phyloP scores from a whole-genome alignment of 2,113 vertebrate genomes.

The Microcebus jonahi region DNA sequence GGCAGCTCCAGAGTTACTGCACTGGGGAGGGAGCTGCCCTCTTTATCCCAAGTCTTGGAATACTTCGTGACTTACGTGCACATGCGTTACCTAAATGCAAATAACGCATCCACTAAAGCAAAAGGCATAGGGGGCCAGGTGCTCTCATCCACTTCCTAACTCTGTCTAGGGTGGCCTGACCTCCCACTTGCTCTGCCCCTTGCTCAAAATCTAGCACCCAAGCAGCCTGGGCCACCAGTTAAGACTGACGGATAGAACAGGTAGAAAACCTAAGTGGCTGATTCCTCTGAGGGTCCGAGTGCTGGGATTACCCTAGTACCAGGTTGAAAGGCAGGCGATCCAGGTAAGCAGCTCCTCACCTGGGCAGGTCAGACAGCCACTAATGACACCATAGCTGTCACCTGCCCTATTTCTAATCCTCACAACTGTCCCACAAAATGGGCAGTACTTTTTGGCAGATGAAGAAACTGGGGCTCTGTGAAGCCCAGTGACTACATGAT shows the following conservation, averaged over 20 bases:
- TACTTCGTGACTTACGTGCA: rapidly evolving
- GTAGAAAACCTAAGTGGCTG: neutral
- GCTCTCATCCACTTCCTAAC: neutral
- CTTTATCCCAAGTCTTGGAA: rapidly evolving
- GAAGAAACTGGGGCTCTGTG: neutral
- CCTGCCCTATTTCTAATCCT: neutral
- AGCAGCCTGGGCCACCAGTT: neutral
- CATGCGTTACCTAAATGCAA: rapidly evolving
- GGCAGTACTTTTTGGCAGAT: rapidly evolving
- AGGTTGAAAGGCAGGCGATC: neutral
- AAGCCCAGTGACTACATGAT: rapidly evolving
- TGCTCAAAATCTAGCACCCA: neutral
- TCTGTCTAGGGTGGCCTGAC: neutral
- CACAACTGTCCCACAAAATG: rapidly evolving
- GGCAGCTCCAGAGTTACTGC: rapidly evolving
- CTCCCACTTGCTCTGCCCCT: neutral
- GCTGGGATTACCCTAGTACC: neutral
- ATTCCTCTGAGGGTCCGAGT: neutral
- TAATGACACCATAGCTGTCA: no score
- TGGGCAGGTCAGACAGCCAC: neutral
- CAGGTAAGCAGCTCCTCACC: neutral
- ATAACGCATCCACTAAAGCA: neutral
- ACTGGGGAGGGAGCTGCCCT: no score
- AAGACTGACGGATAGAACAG: rapidly evolving
- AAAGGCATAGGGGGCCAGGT: neutral